Percentiles rank a stretch among this genome's conserved stretches.
Evolutionary conservation across 2,888 invertebrate species (phyloP).

Genomic region (Antheraea yamamai): DNA sequence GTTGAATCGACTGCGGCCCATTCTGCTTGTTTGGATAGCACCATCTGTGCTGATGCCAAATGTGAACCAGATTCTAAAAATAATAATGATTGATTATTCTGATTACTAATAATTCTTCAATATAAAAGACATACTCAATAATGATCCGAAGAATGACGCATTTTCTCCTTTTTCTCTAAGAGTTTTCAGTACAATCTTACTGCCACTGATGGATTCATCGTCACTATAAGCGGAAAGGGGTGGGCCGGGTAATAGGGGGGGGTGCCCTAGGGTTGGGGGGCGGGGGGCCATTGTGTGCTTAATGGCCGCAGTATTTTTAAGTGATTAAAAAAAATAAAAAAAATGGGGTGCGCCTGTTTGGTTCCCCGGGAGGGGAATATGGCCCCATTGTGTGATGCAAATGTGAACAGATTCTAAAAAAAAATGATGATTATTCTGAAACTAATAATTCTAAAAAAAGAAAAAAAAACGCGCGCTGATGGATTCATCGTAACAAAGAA

Average conservation of each 20-base stretch:
- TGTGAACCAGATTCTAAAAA: slow-evolving; percentile 82
- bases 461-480: too few species aligned
- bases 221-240: slow-evolving; percentile 80
- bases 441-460: too few species aligned
- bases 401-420: too few species aligned
- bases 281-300: too few species aligned
- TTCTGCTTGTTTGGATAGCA: slow-evolving; percentile 82
- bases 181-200: slow-evolving; percentile 77
- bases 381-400: too few species aligned
- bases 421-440: too few species aligned
- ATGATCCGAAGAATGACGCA: slow-evolving; percentile 82
- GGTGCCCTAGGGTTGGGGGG: too few species aligned
- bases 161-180: slow-evolving; percentile 82
- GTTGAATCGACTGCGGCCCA: slow-evolving; percentile 85
- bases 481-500: slow-evolving; percentile 78
- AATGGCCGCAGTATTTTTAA: too few species aligned
- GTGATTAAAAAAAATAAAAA: too few species aligned
- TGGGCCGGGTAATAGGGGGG: too few species aligned
- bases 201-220: slow-evolving; percentile 80
- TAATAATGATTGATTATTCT: slow-evolving; percentile 18
- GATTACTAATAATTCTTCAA: not conserved
- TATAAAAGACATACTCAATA: slow-evolving; percentile 63
- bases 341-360: too few species aligned
- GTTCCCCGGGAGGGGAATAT: too few species aligned
- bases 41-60: slow-evolving; percentile 83